Base-by-base conservation (phyloP, 2,113 vertebrate species). In the Callipepla californica region DNA sequence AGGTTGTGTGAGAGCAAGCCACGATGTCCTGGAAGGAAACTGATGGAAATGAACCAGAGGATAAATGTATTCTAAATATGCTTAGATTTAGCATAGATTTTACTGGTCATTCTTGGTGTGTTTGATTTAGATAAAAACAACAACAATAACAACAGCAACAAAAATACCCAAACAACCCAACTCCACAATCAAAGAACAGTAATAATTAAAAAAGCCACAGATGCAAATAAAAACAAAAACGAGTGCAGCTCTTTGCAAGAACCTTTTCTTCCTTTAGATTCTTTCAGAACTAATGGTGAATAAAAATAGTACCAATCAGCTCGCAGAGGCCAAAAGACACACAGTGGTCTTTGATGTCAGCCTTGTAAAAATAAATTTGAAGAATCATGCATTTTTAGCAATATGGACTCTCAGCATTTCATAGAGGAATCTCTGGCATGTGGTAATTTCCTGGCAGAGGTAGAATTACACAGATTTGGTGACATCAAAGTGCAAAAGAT, bases 391-490 rank as follows among this genome's bases (percentile, higher is more conserved):
- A 90, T 59, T 90, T 94, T 73, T 40, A 89, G 77, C 61, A 95
- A 88, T 44, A 90, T 13, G 23, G 32, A 88, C 92, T 75, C 51
- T 61, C 51, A 92, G 48, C n/a, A 68, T 90, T 90, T 81, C 87
- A 88, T 78, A 15, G 1, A 89, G 57, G 91, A 96, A 96, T 92
- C 47, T 88, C 18, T 95, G 85, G 75, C 88, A 96, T 93, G 80
- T 73, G 50, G 55, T 85, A 63, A 95, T 97, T 97, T 96, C 80
- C 91, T 85, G 57, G 55, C 57, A 89, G 63, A 95, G 74, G 57
- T 74, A 95, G 83, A 93, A 93, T 91, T 95, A 90, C 93, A 93
- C 20, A 77, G 53, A 91, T 93, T 89, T 66, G 16, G 85, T 73
- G 89, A 87, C 61, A 94, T 45, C 85, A 94, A 75, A 66, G 55